Conservation (phyloP, 2,113 vertebrate species). For the Pantherophis guttatus region DNA sequence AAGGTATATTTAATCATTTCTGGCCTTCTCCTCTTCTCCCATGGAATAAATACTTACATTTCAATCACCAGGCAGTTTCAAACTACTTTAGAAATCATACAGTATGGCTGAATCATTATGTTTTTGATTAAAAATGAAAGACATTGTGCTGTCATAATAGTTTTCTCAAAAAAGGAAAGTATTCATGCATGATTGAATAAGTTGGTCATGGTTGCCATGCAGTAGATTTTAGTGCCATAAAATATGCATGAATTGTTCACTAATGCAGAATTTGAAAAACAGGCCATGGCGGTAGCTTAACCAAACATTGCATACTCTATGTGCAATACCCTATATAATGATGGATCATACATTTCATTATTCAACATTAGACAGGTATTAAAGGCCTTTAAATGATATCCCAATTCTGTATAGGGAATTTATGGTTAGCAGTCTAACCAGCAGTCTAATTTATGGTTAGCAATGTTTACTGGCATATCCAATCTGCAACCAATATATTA, state of each 20-base stretch:
- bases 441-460: conserved; percentile 3
- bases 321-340: conserved; percentile 17
- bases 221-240: not conserved
- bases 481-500: conserved; percentile 45
- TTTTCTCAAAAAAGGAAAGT: not conserved
- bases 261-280: not conserved
- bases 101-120: not conserved
- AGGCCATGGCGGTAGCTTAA: not conserved
- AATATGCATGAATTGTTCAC: not conserved
- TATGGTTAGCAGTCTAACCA: conserved; percentile 13
- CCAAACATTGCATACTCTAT: not conserved
- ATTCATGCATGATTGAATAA: conserved; percentile 17
- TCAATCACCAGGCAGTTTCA: not conserved
- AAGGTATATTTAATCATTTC: not conserved
- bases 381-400: conserved; percentile 19
- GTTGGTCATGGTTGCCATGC: not conserved
- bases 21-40: not conserved
- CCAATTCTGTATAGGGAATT: conserved; percentile 27
- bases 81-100: not conserved
- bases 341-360: conserved; percentile 31
- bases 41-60: not conserved
- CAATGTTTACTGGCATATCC: conserved; percentile 23
- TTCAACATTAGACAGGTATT: conserved; percentile 34
- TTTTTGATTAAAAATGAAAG: not conserved
- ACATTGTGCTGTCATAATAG: not conserved